Evolutionary conservation across 2,888 invertebrate genomes (phyloP).

Genomic region (Drosophila prostipennis): DNA sequence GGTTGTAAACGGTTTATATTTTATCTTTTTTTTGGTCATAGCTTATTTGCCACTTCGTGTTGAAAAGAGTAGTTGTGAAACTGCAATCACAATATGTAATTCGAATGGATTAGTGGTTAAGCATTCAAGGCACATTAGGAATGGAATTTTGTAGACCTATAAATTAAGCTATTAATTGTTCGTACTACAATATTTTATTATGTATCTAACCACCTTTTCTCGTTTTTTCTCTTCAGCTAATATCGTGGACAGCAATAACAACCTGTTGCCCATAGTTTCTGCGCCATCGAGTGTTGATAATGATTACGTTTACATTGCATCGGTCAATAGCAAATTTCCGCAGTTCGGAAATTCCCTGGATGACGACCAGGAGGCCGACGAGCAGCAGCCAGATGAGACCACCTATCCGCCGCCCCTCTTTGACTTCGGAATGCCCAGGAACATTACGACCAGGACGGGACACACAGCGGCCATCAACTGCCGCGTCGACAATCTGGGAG

Average conservation of each 20-base stretch:
- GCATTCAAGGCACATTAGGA: background rate
- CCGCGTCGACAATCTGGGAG: slow-evolving; percentile 93
- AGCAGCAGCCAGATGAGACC: slow-evolving; percentile 57
- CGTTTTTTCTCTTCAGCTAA: slow-evolving; percentile 19
- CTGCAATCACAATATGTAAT: background rate
- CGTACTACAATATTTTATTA: no score
- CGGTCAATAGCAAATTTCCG: slow-evolving; percentile 62
- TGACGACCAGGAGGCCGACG: slow-evolving; percentile 49
- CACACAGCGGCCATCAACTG: slow-evolving; percentile 95
- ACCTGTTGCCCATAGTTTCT: slow-evolving; percentile 67
- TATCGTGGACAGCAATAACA: slow-evolving; percentile 47
- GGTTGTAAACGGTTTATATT: slow-evolving; percentile 6
- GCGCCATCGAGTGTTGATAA: slow-evolving; percentile 41
- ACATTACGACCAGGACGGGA: slow-evolving; percentile 93
- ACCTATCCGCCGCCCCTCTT: slow-evolving; percentile 88
- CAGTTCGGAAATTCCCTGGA: slow-evolving; percentile 67
- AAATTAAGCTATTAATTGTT: no score
- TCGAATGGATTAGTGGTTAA: background rate
- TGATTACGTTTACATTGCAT: slow-evolving; percentile 73
- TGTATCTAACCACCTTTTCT: background rate
- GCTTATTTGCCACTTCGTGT: background rate
- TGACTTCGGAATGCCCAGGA: slow-evolving; percentile 93
- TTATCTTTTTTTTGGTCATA: background rate
- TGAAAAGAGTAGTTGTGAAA: background rate
- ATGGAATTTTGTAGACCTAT: background rate